These are phyloP conservation scores for Ramazzottius varieornatus DNA, from an alignment of 2,888 invertebrate genomes.

Conservation along the genomic window DNA sequence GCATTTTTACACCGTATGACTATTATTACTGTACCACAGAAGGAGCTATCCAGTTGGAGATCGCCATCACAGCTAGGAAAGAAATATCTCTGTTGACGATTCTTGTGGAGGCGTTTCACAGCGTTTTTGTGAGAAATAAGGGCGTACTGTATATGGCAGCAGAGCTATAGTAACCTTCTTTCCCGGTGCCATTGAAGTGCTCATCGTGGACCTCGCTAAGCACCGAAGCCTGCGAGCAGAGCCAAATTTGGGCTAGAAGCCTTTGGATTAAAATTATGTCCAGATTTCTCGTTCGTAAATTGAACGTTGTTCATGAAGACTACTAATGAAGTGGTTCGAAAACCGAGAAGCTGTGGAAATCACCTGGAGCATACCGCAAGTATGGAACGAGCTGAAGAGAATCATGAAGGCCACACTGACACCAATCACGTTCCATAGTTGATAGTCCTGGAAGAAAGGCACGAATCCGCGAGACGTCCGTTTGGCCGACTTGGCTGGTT, in stretches of 20 bases:
- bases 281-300: no score
- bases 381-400: background rate
- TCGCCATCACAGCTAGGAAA: background rate
- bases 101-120: no score
- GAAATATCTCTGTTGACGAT: no score
- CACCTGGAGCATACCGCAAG: background rate
- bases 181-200: background rate
- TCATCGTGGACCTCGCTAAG: background rate
- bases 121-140: no score
- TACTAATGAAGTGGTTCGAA: no score
- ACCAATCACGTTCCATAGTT: background rate
- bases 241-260: no score
- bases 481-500: no score
- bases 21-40: background rate
- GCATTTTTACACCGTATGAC: background rate
- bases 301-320: no score
- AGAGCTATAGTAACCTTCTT: conserved; percentile 1
- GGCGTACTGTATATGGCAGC: background rate
- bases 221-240: background rate
- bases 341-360: no score
- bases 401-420: background rate
- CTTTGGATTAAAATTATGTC: no score
- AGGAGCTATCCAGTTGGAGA: conserved; percentile 1
- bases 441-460: background rate
- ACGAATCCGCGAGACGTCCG: no score